Evolutionary conservation across 2,888 invertebrate species (phyloP).

Genomic region (Eucera pruinosa): DNA sequence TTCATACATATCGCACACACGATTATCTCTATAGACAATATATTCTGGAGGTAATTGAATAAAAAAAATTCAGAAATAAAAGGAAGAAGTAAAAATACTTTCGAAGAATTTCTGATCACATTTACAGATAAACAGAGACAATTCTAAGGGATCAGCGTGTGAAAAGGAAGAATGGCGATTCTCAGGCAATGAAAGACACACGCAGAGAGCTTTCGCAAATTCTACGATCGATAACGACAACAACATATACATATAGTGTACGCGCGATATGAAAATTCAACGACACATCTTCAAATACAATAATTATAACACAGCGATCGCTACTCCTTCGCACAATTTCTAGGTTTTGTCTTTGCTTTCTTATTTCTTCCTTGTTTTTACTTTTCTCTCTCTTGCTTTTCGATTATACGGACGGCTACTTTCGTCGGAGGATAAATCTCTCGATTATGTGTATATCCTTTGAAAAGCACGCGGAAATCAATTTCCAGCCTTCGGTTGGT

Average conservation of each 20-base stretch:
- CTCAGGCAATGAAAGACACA: constrained; percentile 17
- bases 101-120: background rate
- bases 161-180: background rate
- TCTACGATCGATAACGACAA: constrained; percentile 51
- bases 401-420: constrained; percentile 61
- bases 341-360: background rate
- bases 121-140: background rate
- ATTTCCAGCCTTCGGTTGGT: constrained; percentile 25
- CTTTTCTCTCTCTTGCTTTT: constrained; percentile 20
- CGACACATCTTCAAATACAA: constrained; percentile 41
- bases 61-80: background rate
- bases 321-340: constrained; percentile 30
- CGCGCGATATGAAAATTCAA: constrained; percentile 56
- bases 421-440: constrained; percentile 35
- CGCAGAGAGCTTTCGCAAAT: constrained; percentile 42
- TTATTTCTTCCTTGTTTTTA: constrained; percentile 10
- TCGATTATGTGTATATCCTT: constrained; percentile 11
- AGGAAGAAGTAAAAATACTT: background rate
- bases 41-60: constrained; percentile 6
- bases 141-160: background rate
- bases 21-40: constrained; percentile 5
- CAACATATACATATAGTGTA: constrained; percentile 47
- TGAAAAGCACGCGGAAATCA: constrained; percentile 22
- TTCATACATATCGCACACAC: constrained; percentile 12
- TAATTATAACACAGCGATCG: constrained; percentile 45